Evolutionary conservation across 1,140 invertebrate genomes (phyloP).

Genomic region (Oreohelix idahoensis): DNA sequence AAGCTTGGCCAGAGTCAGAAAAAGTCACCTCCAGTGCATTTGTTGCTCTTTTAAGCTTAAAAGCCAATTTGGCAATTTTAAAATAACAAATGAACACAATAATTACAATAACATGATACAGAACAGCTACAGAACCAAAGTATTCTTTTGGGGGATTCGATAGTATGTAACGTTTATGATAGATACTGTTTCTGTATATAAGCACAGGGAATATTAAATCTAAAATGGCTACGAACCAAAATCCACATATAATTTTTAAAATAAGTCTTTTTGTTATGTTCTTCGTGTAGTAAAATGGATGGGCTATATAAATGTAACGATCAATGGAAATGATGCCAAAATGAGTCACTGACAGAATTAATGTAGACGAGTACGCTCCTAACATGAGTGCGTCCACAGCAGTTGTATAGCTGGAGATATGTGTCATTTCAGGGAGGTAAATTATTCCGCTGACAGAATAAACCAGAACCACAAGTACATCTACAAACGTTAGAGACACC

Average conservation of each 20-base stretch:
- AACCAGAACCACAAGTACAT: not conserved
- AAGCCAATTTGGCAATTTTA: not conserved
- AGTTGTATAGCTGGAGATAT: not conserved
- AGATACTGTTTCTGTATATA: not conserved
- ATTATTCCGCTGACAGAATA: not conserved
- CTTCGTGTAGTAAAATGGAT: not conserved
- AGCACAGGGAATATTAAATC: not conserved
- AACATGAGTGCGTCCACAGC: not conserved
- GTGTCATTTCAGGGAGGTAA: not conserved
- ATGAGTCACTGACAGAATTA: not conserved
- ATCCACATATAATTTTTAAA: not conserved
- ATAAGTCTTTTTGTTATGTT: not conserved
- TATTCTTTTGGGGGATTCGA: not conserved
- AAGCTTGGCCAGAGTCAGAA: not conserved
- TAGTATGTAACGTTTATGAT: not conserved
- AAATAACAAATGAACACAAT: not conserved
- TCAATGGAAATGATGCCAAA: not conserved
- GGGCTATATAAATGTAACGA: not conserved
- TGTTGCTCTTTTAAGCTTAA: not conserved
- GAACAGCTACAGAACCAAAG: not conserved
- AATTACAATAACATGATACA: not conserved
- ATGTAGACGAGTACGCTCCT: not conserved
- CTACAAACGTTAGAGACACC: not conserved
- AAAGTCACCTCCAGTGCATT: not conserved
- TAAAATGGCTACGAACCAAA: not conserved